phyloP scores from a whole-genome alignment of 2,797 vertebrate species.

The Mionectes olivaceus region DNA sequence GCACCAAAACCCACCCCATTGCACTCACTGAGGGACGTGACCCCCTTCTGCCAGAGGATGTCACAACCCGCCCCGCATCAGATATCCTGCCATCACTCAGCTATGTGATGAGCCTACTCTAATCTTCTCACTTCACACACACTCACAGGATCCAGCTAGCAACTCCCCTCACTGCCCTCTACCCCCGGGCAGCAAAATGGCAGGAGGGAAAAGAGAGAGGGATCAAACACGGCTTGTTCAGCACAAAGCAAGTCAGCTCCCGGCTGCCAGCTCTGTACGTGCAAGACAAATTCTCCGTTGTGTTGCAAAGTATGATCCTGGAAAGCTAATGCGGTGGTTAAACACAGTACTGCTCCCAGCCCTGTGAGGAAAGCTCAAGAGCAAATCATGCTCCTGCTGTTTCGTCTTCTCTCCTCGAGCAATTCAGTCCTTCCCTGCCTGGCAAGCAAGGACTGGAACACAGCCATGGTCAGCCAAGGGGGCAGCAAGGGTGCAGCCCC shows the following conservation, averaged over 20 bases:
- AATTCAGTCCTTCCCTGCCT: neutral
- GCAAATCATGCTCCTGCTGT: neutral
- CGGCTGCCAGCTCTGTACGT: conserved; percentile 40
- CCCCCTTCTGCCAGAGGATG: neutral
- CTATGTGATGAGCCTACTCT: conserved; percentile 6
- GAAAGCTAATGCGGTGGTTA: conserved; percentile 47
- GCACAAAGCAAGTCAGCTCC: conserved; percentile 41
- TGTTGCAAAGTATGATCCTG: conserved; percentile 58
- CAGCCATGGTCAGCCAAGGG: neutral
- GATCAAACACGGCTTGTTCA: conserved; percentile 59
- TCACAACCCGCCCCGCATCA: neutral
- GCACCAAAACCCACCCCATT: neutral
- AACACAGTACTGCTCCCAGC: conserved; percentile 25
- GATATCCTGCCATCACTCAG: neutral
- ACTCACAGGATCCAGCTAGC: neutral
- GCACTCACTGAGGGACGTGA: neutral
- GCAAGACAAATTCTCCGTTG: conserved; percentile 53
- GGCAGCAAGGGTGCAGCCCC: neutral
- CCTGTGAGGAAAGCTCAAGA: conserved; percentile 17
- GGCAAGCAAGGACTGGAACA: neutral
- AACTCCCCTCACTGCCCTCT: conserved; percentile 29
- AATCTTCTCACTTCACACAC: conserved; percentile 40
- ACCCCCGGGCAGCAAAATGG: conserved; percentile 51
- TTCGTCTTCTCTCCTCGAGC: neutral
- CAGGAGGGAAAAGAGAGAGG: conserved; percentile 51